Base-by-base conservation (phyloP, 2,888 invertebrate species). In the Pseudococcus viburni region DNA sequence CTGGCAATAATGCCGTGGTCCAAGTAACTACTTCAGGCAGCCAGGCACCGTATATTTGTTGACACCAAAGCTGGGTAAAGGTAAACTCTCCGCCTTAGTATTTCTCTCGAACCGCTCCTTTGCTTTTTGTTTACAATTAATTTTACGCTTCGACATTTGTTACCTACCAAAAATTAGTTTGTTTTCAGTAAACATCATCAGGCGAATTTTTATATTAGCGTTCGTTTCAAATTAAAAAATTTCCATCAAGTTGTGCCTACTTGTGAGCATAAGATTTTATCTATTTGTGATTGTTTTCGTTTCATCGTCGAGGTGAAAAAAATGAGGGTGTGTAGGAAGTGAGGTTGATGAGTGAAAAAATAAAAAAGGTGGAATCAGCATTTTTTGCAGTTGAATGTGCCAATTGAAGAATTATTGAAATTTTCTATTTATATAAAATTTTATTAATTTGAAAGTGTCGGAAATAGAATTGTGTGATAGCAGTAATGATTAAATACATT, bases 121-220 rank as follows among this genome's bases (percentile, higher is more conserved):
- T 12, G 11, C 12, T 33, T 73, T 73, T 73, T 73, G 73, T 73
- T 73, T 73, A 73, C 73, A 73, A 73, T 73, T 33, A 73, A 73
- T 73, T 73, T 73, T 9, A 73, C 11, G 73, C 73, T 12, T 22
- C 73, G 73, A 73, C 73, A 73, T 73, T 73, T 73, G 73, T 73
- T 73, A 73, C 33, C 33, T n/a, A 59, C 6, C 59, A 59, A 73
- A 33, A 73, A 73, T 73, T 22, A 33, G 33, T 73, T 73, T 33
- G 33, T 22, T 73, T 73, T 73, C 17, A 15, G 73, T 26, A 73
- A 73, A 73, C 73, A 73, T 73, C 12, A 33, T 73, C 33, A 33
- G 17, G 12, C 26, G 17, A 73, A 73, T 73, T 73, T 73, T 26
- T 26, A 73, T 22, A 33, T 15, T 15, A 0, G 19, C 73, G 73